Base-by-base conservation (phyloP, 2,888 invertebrate genomes). In the Linyphia triangularis region DNA sequence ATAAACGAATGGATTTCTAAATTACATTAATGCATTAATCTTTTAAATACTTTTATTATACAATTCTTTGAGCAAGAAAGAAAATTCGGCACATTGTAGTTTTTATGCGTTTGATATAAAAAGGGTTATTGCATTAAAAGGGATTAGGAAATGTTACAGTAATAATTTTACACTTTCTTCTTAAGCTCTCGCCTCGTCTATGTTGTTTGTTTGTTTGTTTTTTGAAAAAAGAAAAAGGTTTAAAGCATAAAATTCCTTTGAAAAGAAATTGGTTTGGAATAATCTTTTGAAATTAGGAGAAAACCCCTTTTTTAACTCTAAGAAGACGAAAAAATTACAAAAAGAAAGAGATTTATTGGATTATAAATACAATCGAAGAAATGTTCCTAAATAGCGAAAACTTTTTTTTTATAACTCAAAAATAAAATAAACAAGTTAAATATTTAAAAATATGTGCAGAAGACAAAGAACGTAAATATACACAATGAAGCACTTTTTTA, bases 11-110 rank as follows among this genome's bases (percentile, higher is more conserved):
- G 22, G 22, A 59, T 33, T 77, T 63, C 26, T 7, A 59, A 77
- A 77, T 63, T 61, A 63, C 37, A 63, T 61, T 77, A 77, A 61
- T 37, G 77, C 61, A 63, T 57, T 59, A 26, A 33, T 59, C 22
- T 73, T 16, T 33, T 28, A 73, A 73, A 51, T 73, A 19, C 37
- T 43, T 59, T n/a, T 59, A 59, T 33, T 59, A 57, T 59, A 59
- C n/a, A 59, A 22, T 6, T 22, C 33, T 73, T n/a, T 51, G 30
- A 57, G 13, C 43, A 30, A 73, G 37, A 75, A 63, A 10, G 33
- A 6, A 57, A 7, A 61, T 22, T 61, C 10, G 22, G 61, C 37
- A 26, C 77, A 19, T 40, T 61, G 57, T 63, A 30, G 37, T 63
- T n/a, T 40, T 37, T n/a, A 24, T 43, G 37, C 7, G 5, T 43